Conservation (phyloP, 30 jellyfish, hydroid and myxozoan genomes). For the Hydractinia echinata region DNA sequence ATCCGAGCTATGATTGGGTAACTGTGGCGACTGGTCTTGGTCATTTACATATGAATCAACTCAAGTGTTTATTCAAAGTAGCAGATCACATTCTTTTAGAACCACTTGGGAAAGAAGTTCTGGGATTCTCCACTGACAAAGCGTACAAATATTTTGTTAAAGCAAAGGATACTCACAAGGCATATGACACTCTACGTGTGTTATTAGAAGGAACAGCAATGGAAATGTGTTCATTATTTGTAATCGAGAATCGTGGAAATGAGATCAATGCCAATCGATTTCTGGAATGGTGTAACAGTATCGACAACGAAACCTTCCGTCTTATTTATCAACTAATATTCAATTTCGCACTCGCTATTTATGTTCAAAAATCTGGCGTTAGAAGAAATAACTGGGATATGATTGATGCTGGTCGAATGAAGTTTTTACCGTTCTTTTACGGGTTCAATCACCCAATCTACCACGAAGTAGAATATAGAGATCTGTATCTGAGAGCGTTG, state of each 20-base stretch:
- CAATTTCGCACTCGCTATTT: not conserved
- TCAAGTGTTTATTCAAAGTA: too few relatives aligned
- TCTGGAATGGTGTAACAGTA: not conserved
- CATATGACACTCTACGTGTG: not conserved
- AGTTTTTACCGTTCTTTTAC: not conserved
- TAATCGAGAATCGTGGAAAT: not conserved
- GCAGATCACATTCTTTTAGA: too few relatives aligned
- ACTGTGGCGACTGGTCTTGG: too few relatives aligned
- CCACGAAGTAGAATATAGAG: constrained; percentile 10
- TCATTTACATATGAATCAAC: too few relatives aligned
- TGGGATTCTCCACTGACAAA: too few relatives aligned
- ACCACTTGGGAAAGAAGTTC: too few relatives aligned
- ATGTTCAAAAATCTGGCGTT: constrained; percentile 1
- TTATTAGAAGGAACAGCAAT: constrained; percentile 3
- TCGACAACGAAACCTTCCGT: not conserved
- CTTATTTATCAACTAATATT: not conserved
- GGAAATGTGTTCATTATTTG: not conserved
- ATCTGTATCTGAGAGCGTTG: not conserved
- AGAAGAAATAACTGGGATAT: not conserved
- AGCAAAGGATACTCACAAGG: constrained; percentile 14
- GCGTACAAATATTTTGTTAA: not conserved
- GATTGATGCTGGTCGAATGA: constrained; percentile 15
- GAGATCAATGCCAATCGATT: not conserved
- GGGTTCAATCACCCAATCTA: constrained; percentile 18
- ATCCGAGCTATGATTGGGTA: too few relatives aligned